Percentiles rank a stretch among this genome's conserved stretches.
Evolutionary conservation across 1,140 invertebrate species (phyloP).

Genomic region (Drosophila athabasca): DNA sequence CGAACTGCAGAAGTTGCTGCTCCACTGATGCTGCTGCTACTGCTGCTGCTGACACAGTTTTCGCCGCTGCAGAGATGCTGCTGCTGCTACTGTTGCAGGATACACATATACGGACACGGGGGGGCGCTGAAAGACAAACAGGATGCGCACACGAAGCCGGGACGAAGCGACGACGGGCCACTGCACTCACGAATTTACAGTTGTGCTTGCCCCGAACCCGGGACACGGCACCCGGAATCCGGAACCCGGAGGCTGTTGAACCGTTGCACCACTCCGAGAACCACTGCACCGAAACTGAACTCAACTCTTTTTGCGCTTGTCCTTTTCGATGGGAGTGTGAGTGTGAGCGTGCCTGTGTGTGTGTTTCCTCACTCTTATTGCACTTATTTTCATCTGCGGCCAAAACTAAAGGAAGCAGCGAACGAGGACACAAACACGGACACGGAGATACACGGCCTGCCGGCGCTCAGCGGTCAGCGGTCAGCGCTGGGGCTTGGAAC

Average conservation of each 20-base stretch:
- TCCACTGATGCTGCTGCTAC: conserved; percentile 35
- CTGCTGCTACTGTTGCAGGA: conserved; percentile 35
- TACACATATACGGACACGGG: conserved; percentile 45
- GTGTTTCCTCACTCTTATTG: conserved; percentile 39
- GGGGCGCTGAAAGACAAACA: conserved; percentile 22
- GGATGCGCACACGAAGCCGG: conserved; percentile 52
- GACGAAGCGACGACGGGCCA: conserved; percentile 37
- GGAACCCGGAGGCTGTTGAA: conserved; percentile 70
- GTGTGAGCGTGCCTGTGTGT: conserved; percentile 15
- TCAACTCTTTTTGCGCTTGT: conserved; percentile 58
- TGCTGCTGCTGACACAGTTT: conserved; percentile 73
- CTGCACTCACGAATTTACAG: conserved; percentile 49
- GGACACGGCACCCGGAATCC: too few species aligned
- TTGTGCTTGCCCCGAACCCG: conserved; percentile 36
- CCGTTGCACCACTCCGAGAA: conserved; percentile 47
- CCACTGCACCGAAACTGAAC: conserved; percentile 19
- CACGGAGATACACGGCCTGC: conserved; percentile 15
- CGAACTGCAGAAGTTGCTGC: conserved; percentile 45
- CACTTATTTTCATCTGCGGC: conserved; percentile 59
- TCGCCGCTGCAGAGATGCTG: conserved; percentile 59
- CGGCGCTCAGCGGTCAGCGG: conserved; percentile 49
- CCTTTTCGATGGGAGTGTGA: not conserved
- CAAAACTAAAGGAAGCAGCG: conserved; percentile 33
- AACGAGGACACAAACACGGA: not conserved
- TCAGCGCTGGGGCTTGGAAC: conserved; percentile 34